Percentiles rank a stretch among this genome's conserved stretches.
Conservation (phyloP, 2,888 invertebrate species). For the Brachycybe producta region DNA sequence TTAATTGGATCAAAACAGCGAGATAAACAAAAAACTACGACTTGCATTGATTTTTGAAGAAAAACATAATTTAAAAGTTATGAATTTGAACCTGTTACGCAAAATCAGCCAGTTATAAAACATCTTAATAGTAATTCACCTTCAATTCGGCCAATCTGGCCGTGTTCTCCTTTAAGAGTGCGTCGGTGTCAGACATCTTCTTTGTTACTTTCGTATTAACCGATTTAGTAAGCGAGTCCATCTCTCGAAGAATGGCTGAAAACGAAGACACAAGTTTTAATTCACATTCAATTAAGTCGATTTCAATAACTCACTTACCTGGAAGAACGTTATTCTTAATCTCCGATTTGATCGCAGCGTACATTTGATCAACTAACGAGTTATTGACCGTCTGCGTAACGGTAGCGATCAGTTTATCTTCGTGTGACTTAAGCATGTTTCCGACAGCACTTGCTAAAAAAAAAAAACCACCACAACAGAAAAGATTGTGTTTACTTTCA, state of each 20-base stretch:
- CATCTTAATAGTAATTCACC: no score
- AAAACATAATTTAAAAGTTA: no score
- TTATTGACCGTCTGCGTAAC: slow-evolving; percentile 43
- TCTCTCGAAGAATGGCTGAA: slow-evolving; percentile 48
- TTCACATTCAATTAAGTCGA: no score
- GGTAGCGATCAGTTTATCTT: slow-evolving; percentile 37
- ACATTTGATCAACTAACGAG: slow-evolving; percentile 43
- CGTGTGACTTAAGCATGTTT: slow-evolving; percentile 4
- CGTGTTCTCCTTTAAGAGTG: slow-evolving; percentile 62
- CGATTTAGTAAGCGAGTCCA: slow-evolving; percentile 60
- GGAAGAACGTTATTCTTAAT: slow-evolving; percentile 40
- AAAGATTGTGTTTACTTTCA: not conserved
- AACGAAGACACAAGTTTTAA: no score
- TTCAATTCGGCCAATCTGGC: slow-evolving; percentile 64
- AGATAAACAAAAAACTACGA: no score
- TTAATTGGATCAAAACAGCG: no score
- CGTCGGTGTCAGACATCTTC: slow-evolving; percentile 58
- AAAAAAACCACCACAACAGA: not conserved
- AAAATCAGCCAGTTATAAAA: no score
- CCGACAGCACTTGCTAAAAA: not conserved
- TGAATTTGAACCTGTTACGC: no score
- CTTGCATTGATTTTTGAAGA: no score
- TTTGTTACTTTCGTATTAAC: slow-evolving; percentile 58
- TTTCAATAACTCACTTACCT: slow-evolving; percentile 27
- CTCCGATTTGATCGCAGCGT: slow-evolving; percentile 44